phyloP scores from a whole-genome alignment of 2,888 invertebrate genomes.

The Trileptium ribeirensis region DNA sequence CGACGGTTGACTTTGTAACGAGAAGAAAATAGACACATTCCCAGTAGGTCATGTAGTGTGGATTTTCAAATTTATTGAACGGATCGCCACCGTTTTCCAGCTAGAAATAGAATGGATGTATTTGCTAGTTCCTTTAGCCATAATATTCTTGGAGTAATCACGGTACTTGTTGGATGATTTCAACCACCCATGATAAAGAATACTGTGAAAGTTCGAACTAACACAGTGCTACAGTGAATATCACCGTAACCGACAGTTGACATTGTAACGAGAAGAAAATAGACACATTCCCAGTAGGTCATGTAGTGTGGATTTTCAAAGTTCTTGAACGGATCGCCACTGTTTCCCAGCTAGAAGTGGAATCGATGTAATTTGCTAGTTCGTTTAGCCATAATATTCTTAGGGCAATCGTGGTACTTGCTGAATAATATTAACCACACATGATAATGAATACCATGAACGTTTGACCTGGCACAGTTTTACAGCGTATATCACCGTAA shows the following conservation, averaged over 20 bases:
- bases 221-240: slow-evolving; percentile 92
- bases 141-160: no score
- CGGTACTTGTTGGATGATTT: no score
- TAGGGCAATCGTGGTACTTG: no score
- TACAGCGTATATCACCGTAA: no score
- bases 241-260: slow-evolving; percentile 97
- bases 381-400: no score
- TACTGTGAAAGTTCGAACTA: slow-evolving; percentile 97
- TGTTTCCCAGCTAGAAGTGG: slow-evolving; percentile 83
- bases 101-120: slow-evolving; percentile 60
- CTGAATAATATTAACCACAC: slow-evolving; percentile 65
- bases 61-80: slow-evolving; percentile 80
- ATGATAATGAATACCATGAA: slow-evolving; percentile 99
- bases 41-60: slow-evolving; percentile 94
- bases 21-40: slow-evolving; percentile 99
- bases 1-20: slow-evolving; percentile 99
- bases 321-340: slow-evolving; percentile 88
- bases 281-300: slow-evolving; percentile 98
- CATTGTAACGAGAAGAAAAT: slow-evolving; percentile 99
- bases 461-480: no score
- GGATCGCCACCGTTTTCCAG: slow-evolving; percentile 99
- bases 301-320: slow-evolving; percentile 89
- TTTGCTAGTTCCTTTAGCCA: no score
- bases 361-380: no score
- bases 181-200: slow-evolving; percentile 99